phyloP scores from a whole-genome alignment of 2,113 vertebrate species.

The Antennarius striatus region DNA sequence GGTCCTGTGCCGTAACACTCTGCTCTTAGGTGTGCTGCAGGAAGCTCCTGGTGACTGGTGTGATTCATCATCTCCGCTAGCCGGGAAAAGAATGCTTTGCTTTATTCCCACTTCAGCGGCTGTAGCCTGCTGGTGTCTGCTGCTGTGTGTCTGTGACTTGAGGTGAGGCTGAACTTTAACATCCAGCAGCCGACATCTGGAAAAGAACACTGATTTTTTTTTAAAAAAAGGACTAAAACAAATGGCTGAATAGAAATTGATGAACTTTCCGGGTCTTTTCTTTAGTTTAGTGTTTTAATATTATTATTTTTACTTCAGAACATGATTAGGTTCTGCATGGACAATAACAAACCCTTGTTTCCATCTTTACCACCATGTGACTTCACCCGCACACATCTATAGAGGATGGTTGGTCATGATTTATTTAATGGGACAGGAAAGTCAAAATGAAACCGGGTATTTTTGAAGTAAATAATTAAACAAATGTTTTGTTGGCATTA shows the following conservation, averaged over 20 bases:
- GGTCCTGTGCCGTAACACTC: neutral
- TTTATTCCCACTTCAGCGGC: constrained; percentile 41
- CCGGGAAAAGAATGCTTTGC: constrained; percentile 15
- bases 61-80: constrained; percentile 53
- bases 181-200: constrained; percentile 51
- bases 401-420: no score
- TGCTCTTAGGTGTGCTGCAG: constrained; percentile 37
- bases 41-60: constrained; percentile 28
- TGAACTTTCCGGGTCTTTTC: constrained; percentile 53
- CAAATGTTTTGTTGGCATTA: no score
- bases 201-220: constrained; percentile 35
- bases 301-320: neutral
- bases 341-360: no score
- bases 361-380: no score
- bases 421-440: no score
- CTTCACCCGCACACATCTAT: neutral
- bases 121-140: neutral
- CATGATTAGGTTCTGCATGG: no score
- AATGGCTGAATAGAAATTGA: constrained; percentile 28
- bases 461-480: no score
- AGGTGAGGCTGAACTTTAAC: neutral
- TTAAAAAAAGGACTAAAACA: constrained; percentile 27
- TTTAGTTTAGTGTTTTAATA: neutral
- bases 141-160: neutral
- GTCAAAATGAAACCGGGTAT: no score